Conservation (phyloP, 2,888 invertebrate genomes). For the Omphaloscelis lunosa region DNA sequence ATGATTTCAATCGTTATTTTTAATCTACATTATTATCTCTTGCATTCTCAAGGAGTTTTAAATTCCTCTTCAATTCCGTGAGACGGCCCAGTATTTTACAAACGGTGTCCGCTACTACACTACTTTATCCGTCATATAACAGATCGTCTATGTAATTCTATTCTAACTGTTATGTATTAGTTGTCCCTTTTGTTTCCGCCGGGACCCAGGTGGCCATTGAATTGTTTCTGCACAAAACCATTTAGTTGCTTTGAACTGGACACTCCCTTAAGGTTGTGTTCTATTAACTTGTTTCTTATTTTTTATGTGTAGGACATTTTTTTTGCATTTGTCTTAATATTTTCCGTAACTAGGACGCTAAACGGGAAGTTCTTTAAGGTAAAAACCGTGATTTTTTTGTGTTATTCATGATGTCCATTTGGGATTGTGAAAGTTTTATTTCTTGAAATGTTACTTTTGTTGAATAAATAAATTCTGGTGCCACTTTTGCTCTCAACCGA, state of each 20-base stretch:
- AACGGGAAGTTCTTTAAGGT: constrained; percentile 24
- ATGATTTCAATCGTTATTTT: background rate
- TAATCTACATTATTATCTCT: background rate
- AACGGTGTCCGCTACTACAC: constrained; percentile 9
- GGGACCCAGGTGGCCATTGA: constrained; percentile 80
- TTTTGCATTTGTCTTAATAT: constrained; percentile 61
- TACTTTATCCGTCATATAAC: constrained; percentile 51
- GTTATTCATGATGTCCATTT: constrained; percentile 47
- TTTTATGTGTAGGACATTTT: constrained; percentile 64
- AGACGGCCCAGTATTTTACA: background rate
- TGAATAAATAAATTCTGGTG: background rate
- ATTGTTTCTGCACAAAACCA: constrained; percentile 78
- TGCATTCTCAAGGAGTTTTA: background rate
- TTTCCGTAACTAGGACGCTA: constrained; percentile 14
- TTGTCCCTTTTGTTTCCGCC: constrained; percentile 67
- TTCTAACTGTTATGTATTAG: constrained; percentile 68
- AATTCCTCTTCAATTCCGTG: background rate
- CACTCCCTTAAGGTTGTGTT: constrained; percentile 75
- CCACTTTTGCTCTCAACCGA: background rate
- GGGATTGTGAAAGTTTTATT: constrained; percentile 16
- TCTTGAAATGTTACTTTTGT: constrained; percentile 6
- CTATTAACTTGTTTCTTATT: constrained; percentile 69
- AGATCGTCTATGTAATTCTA: constrained; percentile 57
- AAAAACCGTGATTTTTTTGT: constrained; percentile 36
- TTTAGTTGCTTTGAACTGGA: constrained; percentile 76